Base-by-base conservation (phyloP, 2,888 invertebrate species). In the Dolomedes plantarius region DNA sequence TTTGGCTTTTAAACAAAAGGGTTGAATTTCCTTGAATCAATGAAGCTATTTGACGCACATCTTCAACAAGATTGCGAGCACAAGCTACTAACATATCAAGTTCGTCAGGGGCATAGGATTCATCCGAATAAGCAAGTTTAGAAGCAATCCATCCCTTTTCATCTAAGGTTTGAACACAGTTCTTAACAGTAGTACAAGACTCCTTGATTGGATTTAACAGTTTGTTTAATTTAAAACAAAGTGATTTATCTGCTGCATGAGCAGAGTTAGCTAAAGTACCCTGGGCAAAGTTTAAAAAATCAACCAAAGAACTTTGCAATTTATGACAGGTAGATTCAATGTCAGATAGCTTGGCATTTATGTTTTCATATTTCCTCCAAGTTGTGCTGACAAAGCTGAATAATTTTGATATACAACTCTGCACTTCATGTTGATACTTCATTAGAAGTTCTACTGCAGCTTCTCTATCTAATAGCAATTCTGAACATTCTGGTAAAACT, bases 41-140 rank as follows among this genome's bases (percentile, higher is more conserved):
- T 16, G 97, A 96, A 23, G 97, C 95, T 19, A 96, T 95, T 91
- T 96, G 95, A 89, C 96, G 93, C 50, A 97, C 96, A 92, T 98
- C 97, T 91, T 96, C 96, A 0, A 95, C 96, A 32, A 98, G 93
- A 9, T 96, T 95, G 90, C 96, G 94, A 19, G 97, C 95, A 90
- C 96, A 96, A 11, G 95, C 95, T 88, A 97, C 95, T 86, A 98
- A 93, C 91, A 96, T 96, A 91, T 97, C 97, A 56, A 98, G 92
- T 46, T 96, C 95, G 91, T 97, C 97, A 23, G 86, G 88, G 13
- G 36, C 32, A 64, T 71, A 67, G 16, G 75, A 82, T 73, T 93
- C 93, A 79, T 92, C 92, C 86, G 91, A 92, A 87, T 92, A 92
- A 68, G 92, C 91, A 82, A 96, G 92, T 64, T 94, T 92, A 27